Base-by-base conservation (phyloP, 2,888 invertebrate species). In the Cryptus armator region DNA sequence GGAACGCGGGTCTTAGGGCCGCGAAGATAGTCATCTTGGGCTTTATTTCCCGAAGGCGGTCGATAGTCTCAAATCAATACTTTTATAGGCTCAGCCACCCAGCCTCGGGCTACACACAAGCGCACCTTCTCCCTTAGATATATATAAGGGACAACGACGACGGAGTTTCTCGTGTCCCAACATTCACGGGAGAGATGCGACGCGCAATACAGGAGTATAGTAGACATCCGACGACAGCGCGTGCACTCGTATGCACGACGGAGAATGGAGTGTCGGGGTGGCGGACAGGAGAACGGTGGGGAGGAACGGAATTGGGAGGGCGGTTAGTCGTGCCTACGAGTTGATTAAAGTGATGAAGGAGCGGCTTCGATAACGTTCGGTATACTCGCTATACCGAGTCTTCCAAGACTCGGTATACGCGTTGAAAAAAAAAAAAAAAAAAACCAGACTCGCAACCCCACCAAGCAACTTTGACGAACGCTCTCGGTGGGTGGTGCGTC, bases 291-390 rank as follows among this genome's bases (percentile, higher is more conserved):
- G 76, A 46, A 53, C 51, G 62, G 56, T 46, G 76, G 56, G 76
- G 53, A 44, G 44, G n/a, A 74, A 53, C 46, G 46, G 16, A 46
- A 44, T 46, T 64, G 46, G 79, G 74, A 56, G 68, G 70, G 78
- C 19, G 70, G 43, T 24, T 12, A 37, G 32, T 71, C 53, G 44
- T 59, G 56, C 56, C 14, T 44, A 44, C 72, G 88, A 87, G 87
- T 92, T 92, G 92, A 92, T 92, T 92, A 92, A 91, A 92, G 91
- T 90, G 90, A 91, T 87, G 89, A 90, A 91, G 93, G 93, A 92
- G 93, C 91, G 93, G 92, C 92, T 89, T 88, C 89, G 89, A 91
- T 91, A 90, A 89, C 84, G 78, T 78, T 78, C 68, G 56, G 56
- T 6, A 43, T 51, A 9, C 29, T 66, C 62, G 64, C 48, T 71